Percentiles rank a stretch among this genome's conserved stretches.
Evolutionary conservation across 2,113 vertebrate genomes (phyloP).

Genomic region (Lethenteron reissneri): DNA sequence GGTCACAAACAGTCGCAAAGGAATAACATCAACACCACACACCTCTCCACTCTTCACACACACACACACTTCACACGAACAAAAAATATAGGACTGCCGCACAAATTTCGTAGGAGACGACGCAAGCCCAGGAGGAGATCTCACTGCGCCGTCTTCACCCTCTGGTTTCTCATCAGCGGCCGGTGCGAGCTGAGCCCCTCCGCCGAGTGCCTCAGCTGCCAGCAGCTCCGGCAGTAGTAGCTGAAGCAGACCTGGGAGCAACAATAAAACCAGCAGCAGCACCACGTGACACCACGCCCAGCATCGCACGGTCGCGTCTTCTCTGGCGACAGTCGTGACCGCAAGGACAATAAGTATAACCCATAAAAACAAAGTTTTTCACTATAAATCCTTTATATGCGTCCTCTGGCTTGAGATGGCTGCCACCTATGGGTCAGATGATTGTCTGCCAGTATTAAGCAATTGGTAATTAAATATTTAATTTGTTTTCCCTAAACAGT

Average conservation of each 20-base stretch:
- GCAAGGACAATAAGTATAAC: not conserved
- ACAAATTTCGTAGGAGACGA: no score
- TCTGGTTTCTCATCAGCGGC: slow-evolving; percentile 96
- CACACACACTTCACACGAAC: no score
- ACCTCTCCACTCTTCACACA: no score
- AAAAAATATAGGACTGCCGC: no score
- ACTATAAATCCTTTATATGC: not conserved
- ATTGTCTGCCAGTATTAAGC: no score
- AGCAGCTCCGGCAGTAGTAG: slow-evolving; percentile 92
- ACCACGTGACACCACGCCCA: not conserved
- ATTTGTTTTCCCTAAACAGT: no score
- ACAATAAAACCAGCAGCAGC: not conserved
- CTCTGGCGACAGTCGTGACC: not conserved
- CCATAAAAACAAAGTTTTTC: not conserved
- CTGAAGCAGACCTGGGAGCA: slow-evolving; percentile 70
- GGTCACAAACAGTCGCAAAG: no score
- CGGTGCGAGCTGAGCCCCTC: slow-evolving; percentile 81
- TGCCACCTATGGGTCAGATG: no score
- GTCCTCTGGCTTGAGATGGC: no score
- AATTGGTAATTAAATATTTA: no score
- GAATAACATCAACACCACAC: no score
- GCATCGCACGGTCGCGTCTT: not conserved
- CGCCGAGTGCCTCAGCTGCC: slow-evolving; percentile 93
- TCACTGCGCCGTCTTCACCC: slow-evolving; percentile 15
- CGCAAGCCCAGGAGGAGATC: no score